Base-by-base conservation (phyloP, 1,140 invertebrate genomes). In the Bombus superbus region DNA sequence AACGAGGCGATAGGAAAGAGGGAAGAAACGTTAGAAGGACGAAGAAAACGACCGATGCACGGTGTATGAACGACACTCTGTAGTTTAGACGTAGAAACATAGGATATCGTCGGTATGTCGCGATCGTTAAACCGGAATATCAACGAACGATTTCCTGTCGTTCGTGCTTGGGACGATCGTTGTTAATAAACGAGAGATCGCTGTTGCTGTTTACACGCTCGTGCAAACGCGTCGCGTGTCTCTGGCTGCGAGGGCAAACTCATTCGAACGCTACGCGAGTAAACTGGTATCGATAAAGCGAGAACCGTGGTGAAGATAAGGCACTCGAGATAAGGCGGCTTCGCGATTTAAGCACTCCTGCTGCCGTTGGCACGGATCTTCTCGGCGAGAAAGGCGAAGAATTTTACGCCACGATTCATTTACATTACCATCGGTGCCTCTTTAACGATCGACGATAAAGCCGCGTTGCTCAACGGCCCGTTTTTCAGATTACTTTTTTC, bases 331-430 rank as follows among this genome's bases (percentile, higher is more conserved):
- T 85, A 85, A 85, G 71, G 11, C 8, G 75, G 59, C 62, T 68
- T 47, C 59, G 77, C 78, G 79, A 85, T 85, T 85, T 85, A 81
- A 85, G 74, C 78, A 81, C 83, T 85, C 71, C 78, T 38, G 78
- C 78, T 57, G 84, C 59, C 59, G 79, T 81, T 81, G 47, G 44
- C 79, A 44, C n/a, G 84, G 47, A 81, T 81, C 72, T 42, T 28
- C 35, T n/a, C 15, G 9, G 38, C 57, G 53, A 62, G 35, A 28
- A n/a, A 42, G 53, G 57, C 42, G 69, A 59, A 35, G 64, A 62
- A 73, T 28, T 66, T 74, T 62, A 53, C 84, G 71, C 79, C 79
- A 44, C 59, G 59, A 18, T 69, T 81, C 78, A 81, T 85, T 85
- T 85, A 44, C 69, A 81, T 85, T 81, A 57, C n/a, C 71, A 69